Evolutionary conservation across 1,140 invertebrate genomes (phyloP), one percentile per base, ranked within the genome.

Genomic region (Nasonia giraulti): DNA sequence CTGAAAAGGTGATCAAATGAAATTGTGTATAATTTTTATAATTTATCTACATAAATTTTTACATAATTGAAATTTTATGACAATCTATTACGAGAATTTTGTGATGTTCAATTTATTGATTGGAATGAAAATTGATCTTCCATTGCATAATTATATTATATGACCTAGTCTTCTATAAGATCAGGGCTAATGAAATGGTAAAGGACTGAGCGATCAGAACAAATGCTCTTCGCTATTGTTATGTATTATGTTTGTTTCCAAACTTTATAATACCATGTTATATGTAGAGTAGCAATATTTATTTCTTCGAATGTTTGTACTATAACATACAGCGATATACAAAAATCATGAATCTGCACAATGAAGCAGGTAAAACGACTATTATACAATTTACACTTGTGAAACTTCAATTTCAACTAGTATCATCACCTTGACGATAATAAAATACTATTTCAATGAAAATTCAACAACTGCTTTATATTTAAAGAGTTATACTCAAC

Each of bases 231-330:
- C 50, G 76, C 80, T 83, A 80, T 80, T 86, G 85, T 86, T 86
- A 82, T 79, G 47, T 86, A 86, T 86, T 79, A 74, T 82, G 55
- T 83, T 86, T 86, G 85, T 83, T 86, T 82, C 69, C 47, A 86
- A 86, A 82, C 85, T 86, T 82, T 86, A 86, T 82, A 11, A 86
- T 82, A 83, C 76, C 68, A 79, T 83, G 80, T 86, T 86, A 83
- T 80, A 82, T 47, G 76, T 86, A 86, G 80, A 79, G 33, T 86
- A 86, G 85, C 68, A 2, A 80, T 85, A 85, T 82, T 85, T 85
- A 82, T 82, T 85, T 85, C 50, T 77, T 76, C 44, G 14, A 76
- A 79, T 81, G 40, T 85, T 85, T 77, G 27, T 85, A 85, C 78
- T 82, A 71, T 81, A 82, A 77, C 31, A 37, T 68, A 40, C 44